Evolutionary conservation across 2,113 vertebrate genomes (phyloP), one percentile per base, ranked within the genome.

Genomic region (Prionailurus bengalensis): DNA sequence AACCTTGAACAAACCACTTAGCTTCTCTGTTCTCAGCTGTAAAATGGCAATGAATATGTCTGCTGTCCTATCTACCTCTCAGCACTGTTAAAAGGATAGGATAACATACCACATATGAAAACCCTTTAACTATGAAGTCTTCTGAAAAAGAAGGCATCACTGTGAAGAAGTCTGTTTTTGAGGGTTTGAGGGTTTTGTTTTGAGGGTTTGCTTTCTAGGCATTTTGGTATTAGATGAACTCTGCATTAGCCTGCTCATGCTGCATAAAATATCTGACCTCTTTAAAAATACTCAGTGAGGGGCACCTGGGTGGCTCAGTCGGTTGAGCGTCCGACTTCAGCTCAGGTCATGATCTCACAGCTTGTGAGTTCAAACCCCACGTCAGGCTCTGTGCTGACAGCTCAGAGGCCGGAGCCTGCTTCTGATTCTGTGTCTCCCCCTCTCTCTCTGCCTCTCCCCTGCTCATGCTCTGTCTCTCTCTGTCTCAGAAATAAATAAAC

Each of bases 181-280:
- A 86, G 82, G 82, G 36, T 48, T 81, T 83, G 27, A 8, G 8
- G 45, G 45, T 45, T 45, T 45, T 45, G 45, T 9, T 45, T 45
- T 45, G 45, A 45, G 45, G 45, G 55, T 66, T n/a, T 63, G 11
- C 78, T 82, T 82, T 74, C 7, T 73, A 42, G 42, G 42, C 2
- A 1, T 76, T 76, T 86, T n/a, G 10, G 33, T 74, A 39, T 66
- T 45, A 80, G 19, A 63, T 66, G 27, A 71, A 80, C 16, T 92
- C 92, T 61, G 6, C 21, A 51, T 84, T 63, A 68, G 42, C 14
- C 55, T 66, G 66, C 31, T 86, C 31, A 25, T 5, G 53, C 66
- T 74, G n/a, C 70, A 70, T 84, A 94, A 80, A 97, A 95, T 10
- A 36, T 80, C 83, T 85, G n/a, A 48, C 81, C 42, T 89, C 66